Base-by-base conservation (phyloP, 2,888 invertebrate species). In the Entomobrya proxima region DNA sequence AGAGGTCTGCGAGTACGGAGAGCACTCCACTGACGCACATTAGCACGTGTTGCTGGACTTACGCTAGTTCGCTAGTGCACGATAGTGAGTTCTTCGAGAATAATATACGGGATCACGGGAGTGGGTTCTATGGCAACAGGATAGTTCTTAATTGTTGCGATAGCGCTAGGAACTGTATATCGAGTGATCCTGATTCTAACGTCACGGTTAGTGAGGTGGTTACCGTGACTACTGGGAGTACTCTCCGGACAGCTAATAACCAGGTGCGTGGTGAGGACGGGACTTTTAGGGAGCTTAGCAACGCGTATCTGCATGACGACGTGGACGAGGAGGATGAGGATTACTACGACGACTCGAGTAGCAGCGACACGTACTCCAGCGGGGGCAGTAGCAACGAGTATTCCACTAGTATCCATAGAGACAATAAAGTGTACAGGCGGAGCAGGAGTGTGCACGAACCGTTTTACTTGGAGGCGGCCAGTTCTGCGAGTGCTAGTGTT, bases 1-100 rank as follows among this genome's bases (percentile, higher is more conserved):
- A 37, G 40, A 32, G 6, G 69, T 21, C 58, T 7, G 9, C n/a
- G n/a, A n/a, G n/a, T n/a, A n/a, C n/a, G n/a, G n/a, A n/a, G n/a
- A n/a, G n/a, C n/a, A 76, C 30, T n/a, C n/a, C n/a, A n/a, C n/a
- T n/a, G n/a, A n/a, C n/a, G n/a, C 47, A 76, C 52, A 83, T 79
- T 58, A 84, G 86, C 47, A 84, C 88, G 27, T 90, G 90, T 75
- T 90, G 90, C 85, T 90, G 90, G 90, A 89, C 90, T 15, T 90
- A 90, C 81, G 55, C 87, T 11, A 76, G 74, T 15, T 88, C 89
- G 74, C 74, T 89, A 13, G 78, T 83, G 7, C 21, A 47, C 5
- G 21, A 61, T 44, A 47, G 47, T 13, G 64, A 27, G 13, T 27
- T 24, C 9, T 52, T 81, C 15, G 81, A 81, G 35, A 21, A 72